phyloP scores from a whole-genome alignment of 2,888 invertebrate species.

The Hydrotaea cyrtoneurina region DNA sequence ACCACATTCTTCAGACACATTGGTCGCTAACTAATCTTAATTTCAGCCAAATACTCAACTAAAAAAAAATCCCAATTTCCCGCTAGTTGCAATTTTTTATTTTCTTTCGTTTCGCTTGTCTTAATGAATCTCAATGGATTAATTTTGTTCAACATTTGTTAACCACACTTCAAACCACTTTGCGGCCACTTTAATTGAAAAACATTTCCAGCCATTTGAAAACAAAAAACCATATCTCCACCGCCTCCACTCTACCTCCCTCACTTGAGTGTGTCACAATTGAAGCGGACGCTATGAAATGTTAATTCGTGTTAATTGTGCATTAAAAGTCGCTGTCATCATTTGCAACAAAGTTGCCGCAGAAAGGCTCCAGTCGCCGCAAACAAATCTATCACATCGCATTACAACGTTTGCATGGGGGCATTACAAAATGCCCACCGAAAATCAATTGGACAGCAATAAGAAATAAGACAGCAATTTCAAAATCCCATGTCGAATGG shows the following conservation, averaged over 20 bases:
- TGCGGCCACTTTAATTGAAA: not conserved
- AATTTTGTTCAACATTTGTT: not conserved
- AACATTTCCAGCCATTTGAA: not conserved
- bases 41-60: no score
- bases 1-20: no score
- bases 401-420: conserved; percentile 21
- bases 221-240: not conserved
- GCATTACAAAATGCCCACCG: not conserved
- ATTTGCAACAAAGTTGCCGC: conserved; percentile 14
- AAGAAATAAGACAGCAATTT: not conserved
- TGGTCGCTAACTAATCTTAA: no score
- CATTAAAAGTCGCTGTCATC: conserved; percentile 47
- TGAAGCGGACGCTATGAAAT: not conserved
- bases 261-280: not conserved
- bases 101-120: not conserved
- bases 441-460: conserved; percentile 19
- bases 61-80: no score
- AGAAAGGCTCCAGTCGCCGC: not conserved
- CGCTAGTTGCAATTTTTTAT: not conserved
- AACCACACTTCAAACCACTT: not conserved
- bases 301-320: conserved; percentile 56
- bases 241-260: not conserved
- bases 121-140: not conserved
- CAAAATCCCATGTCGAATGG: not conserved
- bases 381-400: conserved; percentile 51